Evolutionary conservation across 2,797 vertebrate genomes (phyloP).

Genomic region (Tokudaia muenninki): DNA sequence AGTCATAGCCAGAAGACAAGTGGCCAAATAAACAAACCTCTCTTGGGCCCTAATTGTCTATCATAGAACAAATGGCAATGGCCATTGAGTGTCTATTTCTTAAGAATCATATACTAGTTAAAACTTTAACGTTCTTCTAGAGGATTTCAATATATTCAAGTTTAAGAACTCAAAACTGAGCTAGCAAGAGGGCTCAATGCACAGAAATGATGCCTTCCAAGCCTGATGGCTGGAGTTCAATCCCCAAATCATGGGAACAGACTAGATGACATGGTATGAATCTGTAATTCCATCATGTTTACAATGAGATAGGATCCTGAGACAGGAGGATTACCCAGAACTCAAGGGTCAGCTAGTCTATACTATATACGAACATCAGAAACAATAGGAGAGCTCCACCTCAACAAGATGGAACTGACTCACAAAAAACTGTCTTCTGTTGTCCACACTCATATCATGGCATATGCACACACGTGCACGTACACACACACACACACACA

Average conservation of each 20-base stretch:
- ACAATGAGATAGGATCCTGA: not conserved
- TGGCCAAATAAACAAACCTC: not conserved
- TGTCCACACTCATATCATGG: not conserved
- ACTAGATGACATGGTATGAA: not conserved
- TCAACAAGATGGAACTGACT: not conserved
- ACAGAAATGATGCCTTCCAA: not conserved
- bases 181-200: not conserved
- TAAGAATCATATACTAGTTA: constrained; percentile 30
- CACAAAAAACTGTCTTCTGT: no score
- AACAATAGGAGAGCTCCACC: not conserved
- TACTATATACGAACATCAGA: no score
- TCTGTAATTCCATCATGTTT: not conserved
- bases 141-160: not conserved
- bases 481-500: not conserved
- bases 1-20: not conserved
- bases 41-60: not conserved
- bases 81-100: not conserved
- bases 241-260: no score
- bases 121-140: not conserved
- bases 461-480: no score
- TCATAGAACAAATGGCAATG: not conserved
- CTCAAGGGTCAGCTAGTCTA: not conserved
- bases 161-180: constrained; percentile 7
- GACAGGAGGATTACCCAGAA: not conserved
- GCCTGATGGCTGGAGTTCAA: not conserved